These are phyloP conservation scores for Nemurella pictetii DNA, from an alignment of 2,888 invertebrate species.

Conservation along the genomic window DNA sequence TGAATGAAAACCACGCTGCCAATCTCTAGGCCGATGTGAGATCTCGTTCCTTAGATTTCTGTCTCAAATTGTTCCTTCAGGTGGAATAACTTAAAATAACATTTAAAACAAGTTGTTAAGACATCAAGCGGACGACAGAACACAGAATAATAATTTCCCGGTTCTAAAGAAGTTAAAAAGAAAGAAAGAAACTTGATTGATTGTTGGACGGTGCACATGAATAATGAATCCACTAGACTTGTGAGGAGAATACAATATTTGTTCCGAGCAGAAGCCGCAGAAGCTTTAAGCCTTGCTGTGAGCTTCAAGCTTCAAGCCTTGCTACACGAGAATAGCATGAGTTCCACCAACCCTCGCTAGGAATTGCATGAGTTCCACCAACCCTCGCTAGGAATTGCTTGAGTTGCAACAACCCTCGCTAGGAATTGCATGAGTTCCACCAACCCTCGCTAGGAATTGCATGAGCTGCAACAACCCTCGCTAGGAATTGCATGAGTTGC, in stretches of 20 bases:
- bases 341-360: too few species aligned
- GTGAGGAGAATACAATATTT: conserved; percentile 17
- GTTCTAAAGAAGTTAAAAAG: conserved; percentile 3
- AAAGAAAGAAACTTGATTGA: conserved; percentile 12
- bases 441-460: too few species aligned
- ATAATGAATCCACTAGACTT: conserved; percentile 32
- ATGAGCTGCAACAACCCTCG: too few species aligned
- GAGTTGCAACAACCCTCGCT: too few species aligned
- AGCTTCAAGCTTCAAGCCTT: too few species aligned
- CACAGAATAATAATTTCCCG: conserved; percentile 14
- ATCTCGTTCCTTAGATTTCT: not conserved
- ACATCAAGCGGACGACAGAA: conserved; percentile 11
- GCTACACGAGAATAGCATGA: too few species aligned
- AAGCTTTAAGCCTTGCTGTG: too few species aligned
- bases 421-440: too few species aligned
- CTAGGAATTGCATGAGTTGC: too few species aligned
- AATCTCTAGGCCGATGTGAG: not conserved
- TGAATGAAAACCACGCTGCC: not conserved
- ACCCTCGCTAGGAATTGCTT: too few species aligned
- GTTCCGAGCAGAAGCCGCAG: too few species aligned
- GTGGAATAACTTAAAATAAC: conserved; percentile 18
- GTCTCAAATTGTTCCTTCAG: not conserved
- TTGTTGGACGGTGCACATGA: conserved; percentile 8
- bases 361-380: too few species aligned
- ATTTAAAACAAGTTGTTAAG: conserved; percentile 18